These are phyloP conservation scores for Rhagonycha fulva DNA, from an alignment of 2,888 invertebrate genomes.

Conservation along the genomic window DNA sequence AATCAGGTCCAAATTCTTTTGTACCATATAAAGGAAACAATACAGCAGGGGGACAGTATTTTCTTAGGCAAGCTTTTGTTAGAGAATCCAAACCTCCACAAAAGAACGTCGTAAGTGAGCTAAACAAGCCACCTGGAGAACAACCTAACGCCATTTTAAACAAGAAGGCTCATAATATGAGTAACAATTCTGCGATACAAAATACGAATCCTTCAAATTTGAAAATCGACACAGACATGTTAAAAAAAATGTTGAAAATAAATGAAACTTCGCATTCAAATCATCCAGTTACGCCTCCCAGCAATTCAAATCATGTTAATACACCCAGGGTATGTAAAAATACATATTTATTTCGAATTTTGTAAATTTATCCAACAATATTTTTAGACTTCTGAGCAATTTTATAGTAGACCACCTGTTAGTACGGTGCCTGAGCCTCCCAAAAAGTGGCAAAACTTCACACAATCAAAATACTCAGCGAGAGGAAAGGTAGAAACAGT, in stretches of 20 bases:
- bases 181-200: background rate
- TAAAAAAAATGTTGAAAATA: constrained; percentile 45
- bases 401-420: constrained; percentile 36
- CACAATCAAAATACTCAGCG: background rate
- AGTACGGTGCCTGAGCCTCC: constrained; percentile 41
- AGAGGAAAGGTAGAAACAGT: background rate
- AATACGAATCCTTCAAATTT: background rate
- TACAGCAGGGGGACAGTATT: background rate
- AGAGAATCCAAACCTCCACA: background rate
- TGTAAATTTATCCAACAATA: constrained; percentile 25
- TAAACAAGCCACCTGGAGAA: background rate
- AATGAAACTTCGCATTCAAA: constrained; percentile 6
- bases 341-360: background rate
- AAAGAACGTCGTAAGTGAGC: background rate
- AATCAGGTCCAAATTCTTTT: constrained; percentile 11
- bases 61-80: background rate
- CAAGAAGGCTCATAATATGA: background rate
- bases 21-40: constrained; percentile 9
- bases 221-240: constrained; percentile 42
- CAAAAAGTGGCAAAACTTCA: constrained; percentile 35
- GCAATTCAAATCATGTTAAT: constrained; percentile 5
- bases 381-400: background rate
- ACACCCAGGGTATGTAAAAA: background rate
- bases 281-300: background rate
- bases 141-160: background rate